Base-by-base conservation (phyloP, 2,888 invertebrate species). In the Euplagia quadripunctaria region DNA sequence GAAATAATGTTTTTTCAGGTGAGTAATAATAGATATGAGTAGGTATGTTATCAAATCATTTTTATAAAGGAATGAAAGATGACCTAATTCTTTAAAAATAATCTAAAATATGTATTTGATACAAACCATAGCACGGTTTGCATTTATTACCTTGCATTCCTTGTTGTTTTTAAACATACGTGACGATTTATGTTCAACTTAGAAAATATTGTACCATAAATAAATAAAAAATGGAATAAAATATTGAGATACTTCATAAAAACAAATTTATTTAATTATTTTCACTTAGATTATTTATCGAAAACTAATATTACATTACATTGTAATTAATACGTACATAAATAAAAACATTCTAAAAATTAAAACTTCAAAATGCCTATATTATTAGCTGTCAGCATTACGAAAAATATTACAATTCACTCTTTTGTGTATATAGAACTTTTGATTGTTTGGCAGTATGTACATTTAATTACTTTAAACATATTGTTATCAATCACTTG, bases 321-420 rank as follows among this genome's bases (percentile, higher is more conserved):
- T 75, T 71, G 64, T 81, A 84, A 81, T 76, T 64, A 79, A 81
- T 82, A 78, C 73, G 49, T 81, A 84, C 78, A 78, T 77, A 84
- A 85, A 82, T 79, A 82, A 82, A 81, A 70, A 61, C 75, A 79
- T 77, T 79, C 79, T 82, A 82, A 82, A 82, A 84, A 84, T 77
- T 78, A 77, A 75, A 71, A 71, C 61, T 74, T 64, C 67, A 71
- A 75, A 70, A 78, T 81, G 79, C 79, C 73, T 72, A 77, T 74
- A 79, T 31, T 70, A 80, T 64, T 81, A 79, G 64, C 76, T 70
- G 79, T 80, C 78, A 81, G 79, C 79, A 73, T 82, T 86, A 86
- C 78, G 79, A 84, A 85, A 85, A 85, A 85, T 85, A 86, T 84
- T 82, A 83, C 77, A 79, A 77, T 84, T 82, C 81, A 83, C 80